Conservation (phyloP, 2,797 vertebrate genomes). For the Macropodus opercularis region DNA sequence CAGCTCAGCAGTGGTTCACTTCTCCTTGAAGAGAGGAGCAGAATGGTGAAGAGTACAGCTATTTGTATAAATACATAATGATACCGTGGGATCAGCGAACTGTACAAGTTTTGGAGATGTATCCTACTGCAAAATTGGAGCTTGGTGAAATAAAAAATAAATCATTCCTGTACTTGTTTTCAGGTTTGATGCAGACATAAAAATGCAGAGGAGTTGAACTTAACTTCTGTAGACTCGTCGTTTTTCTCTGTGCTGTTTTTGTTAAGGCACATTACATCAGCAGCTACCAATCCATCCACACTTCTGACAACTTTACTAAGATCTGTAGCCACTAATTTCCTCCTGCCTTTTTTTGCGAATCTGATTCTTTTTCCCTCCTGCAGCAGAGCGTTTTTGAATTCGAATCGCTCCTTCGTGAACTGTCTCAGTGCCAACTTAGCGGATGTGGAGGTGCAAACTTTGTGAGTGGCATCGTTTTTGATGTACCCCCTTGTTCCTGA, state of each 20-base stretch:
- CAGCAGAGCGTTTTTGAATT: slow-evolving; percentile 65
- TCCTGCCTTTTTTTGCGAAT: slow-evolving; percentile 26
- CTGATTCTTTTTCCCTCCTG: slow-evolving; percentile 35
- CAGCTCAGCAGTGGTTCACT: slow-evolving; percentile 52
- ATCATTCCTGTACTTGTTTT: slow-evolving; percentile 42
- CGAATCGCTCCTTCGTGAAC: slow-evolving; percentile 68
- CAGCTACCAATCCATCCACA: slow-evolving; percentile 58
- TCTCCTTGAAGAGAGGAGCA: slow-evolving; percentile 57
- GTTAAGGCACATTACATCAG: slow-evolving; percentile 65
- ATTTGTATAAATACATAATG: slow-evolving; percentile 64
- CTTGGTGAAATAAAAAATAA: slow-evolving; percentile 38
- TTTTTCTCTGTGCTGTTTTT: slow-evolving; percentile 57
- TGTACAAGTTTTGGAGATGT: slow-evolving; percentile 40
- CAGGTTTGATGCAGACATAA: slow-evolving; percentile 27
- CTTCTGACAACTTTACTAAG: slow-evolving; percentile 66
- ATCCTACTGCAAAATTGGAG: slow-evolving; percentile 46
- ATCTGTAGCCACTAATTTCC: slow-evolving; percentile 69
- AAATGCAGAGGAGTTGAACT: slow-evolving; percentile 50
- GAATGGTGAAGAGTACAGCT: slow-evolving; percentile 46
- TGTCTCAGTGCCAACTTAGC: slow-evolving; percentile 54
- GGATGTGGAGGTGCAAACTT: slow-evolving; percentile 72
- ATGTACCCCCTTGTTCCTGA: slow-evolving; percentile 76
- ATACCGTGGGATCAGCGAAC: slow-evolving; percentile 45
- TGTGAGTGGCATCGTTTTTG: slow-evolving; percentile 73
- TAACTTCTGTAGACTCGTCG: slow-evolving; percentile 38